Evolutionary conservation across 2,113 vertebrate genomes (phyloP).

Genomic region (Syngnathus scovelli): DNA sequence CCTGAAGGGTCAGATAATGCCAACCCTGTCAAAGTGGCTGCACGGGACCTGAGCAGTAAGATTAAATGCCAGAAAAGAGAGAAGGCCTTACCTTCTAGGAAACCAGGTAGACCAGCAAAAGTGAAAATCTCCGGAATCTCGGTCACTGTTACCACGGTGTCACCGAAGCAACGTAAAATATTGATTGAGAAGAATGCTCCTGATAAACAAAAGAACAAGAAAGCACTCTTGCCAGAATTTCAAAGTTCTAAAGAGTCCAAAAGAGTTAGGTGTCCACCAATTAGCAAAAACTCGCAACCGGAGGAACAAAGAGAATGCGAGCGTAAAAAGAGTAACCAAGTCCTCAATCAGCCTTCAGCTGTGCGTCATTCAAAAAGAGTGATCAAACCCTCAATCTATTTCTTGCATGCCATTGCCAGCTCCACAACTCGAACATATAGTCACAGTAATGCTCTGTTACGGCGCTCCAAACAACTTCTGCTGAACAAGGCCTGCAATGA

Average conservation of each 20-base stretch:
- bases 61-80: conserved; percentile 73
- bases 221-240: conserved; percentile 38
- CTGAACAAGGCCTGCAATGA: conserved; percentile 76
- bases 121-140: conserved; percentile 93
- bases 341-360: conserved; percentile 48
- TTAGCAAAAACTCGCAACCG: conserved; percentile 18
- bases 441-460: conserved; percentile 79
- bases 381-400: conserved; percentile 80
- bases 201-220: conserved; percentile 30
- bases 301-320: conserved; percentile 24
- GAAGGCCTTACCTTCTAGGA: conserved; percentile 71
- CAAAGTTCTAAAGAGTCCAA: conserved; percentile 54
- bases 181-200: conserved; percentile 71
- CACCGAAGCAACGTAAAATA: conserved; percentile 85
- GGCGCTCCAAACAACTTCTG: conserved; percentile 79
- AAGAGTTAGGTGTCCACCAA: conserved; percentile 45
- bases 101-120: conserved; percentile 88
- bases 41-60: conserved; percentile 71
- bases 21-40: conserved; percentile 70
- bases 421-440: conserved; percentile 77
- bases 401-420: conserved; percentile 81
- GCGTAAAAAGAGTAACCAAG: conserved; percentile 15
- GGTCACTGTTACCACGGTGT: conserved; percentile 81
- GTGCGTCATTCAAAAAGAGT: conserved; percentile 81
- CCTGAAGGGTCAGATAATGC: conserved; percentile 68